phyloP scores from a whole-genome alignment of 2,888 invertebrate genomes.

The Ernsta delagoae region DNA sequence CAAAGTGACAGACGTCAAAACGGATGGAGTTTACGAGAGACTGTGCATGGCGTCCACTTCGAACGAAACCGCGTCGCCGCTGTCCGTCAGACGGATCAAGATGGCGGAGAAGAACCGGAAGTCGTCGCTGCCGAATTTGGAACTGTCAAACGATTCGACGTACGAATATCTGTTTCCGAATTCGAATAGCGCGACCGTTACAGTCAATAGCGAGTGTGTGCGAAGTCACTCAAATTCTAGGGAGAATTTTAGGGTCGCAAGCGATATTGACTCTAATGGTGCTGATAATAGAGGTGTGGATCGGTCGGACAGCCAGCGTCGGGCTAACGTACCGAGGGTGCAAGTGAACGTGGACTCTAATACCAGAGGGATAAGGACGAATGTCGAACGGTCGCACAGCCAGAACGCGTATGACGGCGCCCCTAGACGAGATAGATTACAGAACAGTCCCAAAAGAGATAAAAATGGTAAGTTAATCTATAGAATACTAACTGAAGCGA shows the following conservation, averaged over 20 bases:
- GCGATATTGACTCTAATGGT: constrained; percentile 14
- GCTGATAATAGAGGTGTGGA: not conserved
- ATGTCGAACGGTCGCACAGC: constrained; percentile 69
- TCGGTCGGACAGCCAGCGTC: constrained; percentile 10
- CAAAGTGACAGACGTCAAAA: constrained; percentile 51
- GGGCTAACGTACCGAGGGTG: constrained; percentile 20
- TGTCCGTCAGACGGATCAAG: constrained; percentile 58
- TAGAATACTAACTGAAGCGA: no score
- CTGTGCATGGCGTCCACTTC: constrained; percentile 75
- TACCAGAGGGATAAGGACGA: constrained; percentile 49
- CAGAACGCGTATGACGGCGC: constrained; percentile 67
- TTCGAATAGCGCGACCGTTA: not conserved
- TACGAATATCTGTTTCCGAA: constrained; percentile 71
- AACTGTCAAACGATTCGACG: constrained; percentile 56
- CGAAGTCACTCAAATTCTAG: not conserved
- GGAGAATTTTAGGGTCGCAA: not conserved
- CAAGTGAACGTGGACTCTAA: constrained; percentile 46
- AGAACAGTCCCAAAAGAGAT: constrained; percentile 64
- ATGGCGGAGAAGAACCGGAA: constrained; percentile 63
- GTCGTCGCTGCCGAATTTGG: constrained; percentile 71
- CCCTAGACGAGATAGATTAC: constrained; percentile 58
- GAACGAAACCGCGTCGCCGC: constrained; percentile 50
- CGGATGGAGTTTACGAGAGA: constrained; percentile 62
- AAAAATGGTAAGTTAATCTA: constrained; percentile 60
- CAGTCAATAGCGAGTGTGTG: not conserved